These are phyloP conservation scores for Dichetophora obliterata DNA, from an alignment of 2,888 invertebrate genomes.

Conservation along the genomic window DNA sequence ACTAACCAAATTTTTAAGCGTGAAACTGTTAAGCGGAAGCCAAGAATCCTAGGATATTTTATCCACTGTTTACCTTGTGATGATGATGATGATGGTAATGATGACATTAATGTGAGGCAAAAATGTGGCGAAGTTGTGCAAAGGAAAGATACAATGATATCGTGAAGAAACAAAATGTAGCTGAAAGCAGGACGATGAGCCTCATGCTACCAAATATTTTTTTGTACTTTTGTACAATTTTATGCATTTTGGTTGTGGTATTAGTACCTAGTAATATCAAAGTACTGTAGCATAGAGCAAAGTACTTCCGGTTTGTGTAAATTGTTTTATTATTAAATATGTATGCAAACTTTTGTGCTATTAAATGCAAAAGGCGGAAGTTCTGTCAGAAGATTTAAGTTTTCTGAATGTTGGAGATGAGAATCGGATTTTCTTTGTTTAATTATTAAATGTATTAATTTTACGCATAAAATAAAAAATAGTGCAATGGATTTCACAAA, in stretches of 20 bases:
- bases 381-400: background rate
- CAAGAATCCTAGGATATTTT: background rate
- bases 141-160: no score
- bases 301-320: slow-evolving; percentile 4
- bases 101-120: background rate
- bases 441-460: background rate
- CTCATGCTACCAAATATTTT: background rate
- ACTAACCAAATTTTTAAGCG: no score
- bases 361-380: background rate
- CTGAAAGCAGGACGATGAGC: background rate
- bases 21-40: background rate
- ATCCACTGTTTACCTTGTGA: background rate
- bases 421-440: background rate
- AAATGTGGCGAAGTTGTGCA: background rate
- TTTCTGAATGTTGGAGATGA: background rate
- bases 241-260: slow-evolving; percentile 15
- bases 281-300: background rate
- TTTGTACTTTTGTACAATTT: background rate
- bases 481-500: background rate
- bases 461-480: background rate
- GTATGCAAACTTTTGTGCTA: background rate
- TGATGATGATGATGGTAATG: background rate
- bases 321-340: background rate
- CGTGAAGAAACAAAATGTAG: background rate
- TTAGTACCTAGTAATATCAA: background rate